Conservation (phyloP, 1,140 invertebrate species). For the Antheraea pernyi region DNA sequence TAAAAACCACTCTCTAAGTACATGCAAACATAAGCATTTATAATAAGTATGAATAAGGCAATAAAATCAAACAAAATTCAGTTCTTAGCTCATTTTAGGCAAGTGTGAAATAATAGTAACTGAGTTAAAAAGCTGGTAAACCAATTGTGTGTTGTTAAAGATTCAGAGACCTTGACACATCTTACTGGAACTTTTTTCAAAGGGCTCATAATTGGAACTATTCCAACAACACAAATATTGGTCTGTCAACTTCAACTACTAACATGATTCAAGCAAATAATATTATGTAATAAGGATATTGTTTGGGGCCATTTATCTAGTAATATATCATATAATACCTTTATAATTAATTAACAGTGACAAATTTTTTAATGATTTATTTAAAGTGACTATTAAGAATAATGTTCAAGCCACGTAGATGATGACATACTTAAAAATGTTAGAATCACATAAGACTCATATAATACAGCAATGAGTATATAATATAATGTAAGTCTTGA, state of each 20-base stretch:
- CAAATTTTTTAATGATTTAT: no score
- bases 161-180: background rate
- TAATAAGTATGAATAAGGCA: background rate
- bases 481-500: no score
- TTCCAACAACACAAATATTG: background rate
- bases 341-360: background rate
- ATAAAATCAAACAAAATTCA: background rate
- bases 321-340: background rate
- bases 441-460: no score
- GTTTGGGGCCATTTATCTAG: no score
- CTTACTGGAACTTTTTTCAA: background rate
- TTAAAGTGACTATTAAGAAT: no score
- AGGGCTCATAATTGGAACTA: background rate
- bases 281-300: background rate
- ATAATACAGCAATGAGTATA: no score
- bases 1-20: constrained; percentile 1
- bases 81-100: background rate
- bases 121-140: no score
- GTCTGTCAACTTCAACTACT: background rate
- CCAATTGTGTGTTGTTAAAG: no score
- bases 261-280: background rate
- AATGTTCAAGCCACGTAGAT: no score
- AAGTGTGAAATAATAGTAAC: background rate
- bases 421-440: no score
- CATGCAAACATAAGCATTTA: background rate